Evolutionary conservation across 2,113 vertebrate genomes (phyloP).

Genomic region (Romanogobio albipinnatus): DNA sequence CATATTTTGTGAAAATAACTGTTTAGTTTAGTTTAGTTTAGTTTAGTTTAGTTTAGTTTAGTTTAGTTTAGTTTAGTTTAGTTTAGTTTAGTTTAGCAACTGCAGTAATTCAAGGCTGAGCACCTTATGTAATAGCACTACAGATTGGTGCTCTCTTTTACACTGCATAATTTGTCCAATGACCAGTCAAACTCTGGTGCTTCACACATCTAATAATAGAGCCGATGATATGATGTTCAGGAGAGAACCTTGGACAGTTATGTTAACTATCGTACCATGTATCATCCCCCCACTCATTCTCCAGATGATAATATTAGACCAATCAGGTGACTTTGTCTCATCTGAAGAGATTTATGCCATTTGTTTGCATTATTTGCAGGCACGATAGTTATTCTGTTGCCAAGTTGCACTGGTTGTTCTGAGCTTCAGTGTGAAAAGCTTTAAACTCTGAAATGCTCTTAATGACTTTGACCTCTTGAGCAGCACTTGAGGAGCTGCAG

Average conservation of each 20-base stretch:
- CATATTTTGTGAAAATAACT: not conserved
- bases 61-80: not conserved
- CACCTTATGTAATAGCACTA: not conserved
- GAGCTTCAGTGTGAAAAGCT: not conserved
- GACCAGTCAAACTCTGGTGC: not conserved
- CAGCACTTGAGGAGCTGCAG: not conserved
- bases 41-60: not conserved
- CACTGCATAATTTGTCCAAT: not conserved
- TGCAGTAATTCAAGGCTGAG: slow-evolving; percentile 12
- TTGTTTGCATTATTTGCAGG: not conserved
- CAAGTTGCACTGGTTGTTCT: not conserved
- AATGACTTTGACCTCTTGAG: slow-evolving; percentile 21
- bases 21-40: not conserved
- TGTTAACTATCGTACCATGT: not conserved
- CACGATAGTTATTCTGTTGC: not conserved
- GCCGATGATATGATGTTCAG: slow-evolving; percentile 26
- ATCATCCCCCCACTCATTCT: not conserved
- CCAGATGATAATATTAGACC: not conserved
- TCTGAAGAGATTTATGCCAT: not conserved
- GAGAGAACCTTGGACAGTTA: not conserved
- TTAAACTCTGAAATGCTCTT: not conserved
- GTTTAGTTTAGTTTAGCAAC: too few relatives aligned
- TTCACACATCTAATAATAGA: slow-evolving; percentile 8
- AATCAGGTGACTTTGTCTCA: not conserved
- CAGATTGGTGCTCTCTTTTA: slow-evolving; percentile 1